These are phyloP conservation scores for Lipotes vexillifer DNA, from an alignment of 2,113 vertebrate species.

Conservation along the genomic window DNA sequence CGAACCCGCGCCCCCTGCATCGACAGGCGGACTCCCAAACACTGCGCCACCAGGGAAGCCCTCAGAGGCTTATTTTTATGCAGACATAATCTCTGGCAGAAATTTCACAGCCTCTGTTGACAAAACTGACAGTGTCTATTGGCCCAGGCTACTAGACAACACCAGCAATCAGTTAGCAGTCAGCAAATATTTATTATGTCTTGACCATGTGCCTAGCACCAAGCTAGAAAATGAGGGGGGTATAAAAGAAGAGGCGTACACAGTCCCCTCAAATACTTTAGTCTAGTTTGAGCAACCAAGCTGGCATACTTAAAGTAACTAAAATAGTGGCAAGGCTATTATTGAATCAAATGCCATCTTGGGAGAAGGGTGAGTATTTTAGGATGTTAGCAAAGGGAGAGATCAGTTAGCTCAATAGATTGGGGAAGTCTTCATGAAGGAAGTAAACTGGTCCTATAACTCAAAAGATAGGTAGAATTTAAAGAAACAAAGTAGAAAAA, in stretches of 20 bases:
- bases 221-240: background rate
- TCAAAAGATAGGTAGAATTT: background rate
- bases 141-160: background rate
- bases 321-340: conserved; percentile 7
- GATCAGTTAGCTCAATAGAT: background rate
- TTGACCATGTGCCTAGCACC: background rate
- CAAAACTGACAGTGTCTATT: background rate
- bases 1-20: too few relatives aligned
- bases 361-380: background rate
- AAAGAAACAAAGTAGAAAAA: background rate
- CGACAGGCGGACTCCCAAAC: too few relatives aligned
- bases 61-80: conserved; percentile 48
- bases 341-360: conserved; percentile 3
- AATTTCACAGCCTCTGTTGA: conserved; percentile 33
- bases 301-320: conserved; percentile 15
- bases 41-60: too few relatives aligned
- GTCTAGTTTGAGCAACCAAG: background rate
- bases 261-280: background rate
- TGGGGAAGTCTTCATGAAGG: background rate
- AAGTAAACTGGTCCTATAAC: background rate
- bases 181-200: conserved; percentile 27
- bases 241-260: background rate
- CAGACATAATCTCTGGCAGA: conserved; percentile 47
- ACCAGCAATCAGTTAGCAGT: background rate
- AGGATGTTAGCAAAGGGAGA: background rate